Evolutionary conservation across 2,113 vertebrate genomes (phyloP).

Genomic region (Hirundichthys speculiger): DNA sequence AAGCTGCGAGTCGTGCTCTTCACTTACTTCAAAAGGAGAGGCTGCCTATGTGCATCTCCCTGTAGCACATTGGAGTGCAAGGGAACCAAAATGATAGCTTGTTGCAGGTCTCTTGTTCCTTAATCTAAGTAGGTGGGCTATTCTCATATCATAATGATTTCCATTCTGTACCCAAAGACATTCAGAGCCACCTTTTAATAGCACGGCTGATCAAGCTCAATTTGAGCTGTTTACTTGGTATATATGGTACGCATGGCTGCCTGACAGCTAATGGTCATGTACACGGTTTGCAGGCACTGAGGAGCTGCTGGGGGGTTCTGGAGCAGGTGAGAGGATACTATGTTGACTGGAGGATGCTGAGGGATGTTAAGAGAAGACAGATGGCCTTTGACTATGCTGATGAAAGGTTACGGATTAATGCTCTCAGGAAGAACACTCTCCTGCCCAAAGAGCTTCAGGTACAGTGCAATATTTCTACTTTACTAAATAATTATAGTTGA

Average conservation of each 20-base stretch:
- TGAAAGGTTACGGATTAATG: slow-evolving; percentile 90
- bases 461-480: background rate
- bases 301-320: slow-evolving; percentile 63
- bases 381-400: slow-evolving; percentile 91
- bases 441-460: slow-evolving; percentile 94
- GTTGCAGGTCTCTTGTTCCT: no score
- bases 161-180: no score
- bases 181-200: no score
- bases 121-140: no score
- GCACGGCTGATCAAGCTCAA: background rate
- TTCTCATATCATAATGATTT: no score
- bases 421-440: slow-evolving; percentile 92
- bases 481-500: background rate
- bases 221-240: background rate
- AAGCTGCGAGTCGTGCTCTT: no score
- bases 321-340: slow-evolving; percentile 86
- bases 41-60: no score
- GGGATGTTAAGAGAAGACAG: slow-evolving; percentile 92
- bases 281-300: slow-evolving; percentile 70
- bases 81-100: no score
- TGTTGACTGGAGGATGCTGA: slow-evolving; percentile 94
- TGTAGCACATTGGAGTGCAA: no score
- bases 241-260: background rate
- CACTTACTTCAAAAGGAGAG: no score
- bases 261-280: background rate